A percentile compares a stretch with the other conserved stretches of the same genome.
Conservation (phyloP, 2,888 invertebrate genomes). For the Zygogramma bicolorata region DNA sequence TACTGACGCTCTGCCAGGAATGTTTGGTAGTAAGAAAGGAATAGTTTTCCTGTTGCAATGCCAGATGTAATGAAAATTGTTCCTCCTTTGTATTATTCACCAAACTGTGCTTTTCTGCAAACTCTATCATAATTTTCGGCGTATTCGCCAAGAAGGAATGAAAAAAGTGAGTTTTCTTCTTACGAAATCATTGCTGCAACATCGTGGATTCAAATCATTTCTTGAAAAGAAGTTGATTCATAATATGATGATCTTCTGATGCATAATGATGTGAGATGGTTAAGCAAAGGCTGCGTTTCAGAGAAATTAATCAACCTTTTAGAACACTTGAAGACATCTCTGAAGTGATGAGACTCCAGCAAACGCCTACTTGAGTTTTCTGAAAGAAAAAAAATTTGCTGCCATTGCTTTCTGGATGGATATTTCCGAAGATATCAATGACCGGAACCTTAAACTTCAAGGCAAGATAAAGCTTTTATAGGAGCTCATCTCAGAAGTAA, state of each 20-base stretch:
- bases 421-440: constrained; percentile 16
- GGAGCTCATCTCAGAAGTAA: constrained; percentile 20
- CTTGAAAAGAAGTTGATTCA: constrained; percentile 4
- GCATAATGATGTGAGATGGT: constrained; percentile 18
- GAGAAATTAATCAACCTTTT: constrained; percentile 8
- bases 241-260: constrained; percentile 19
- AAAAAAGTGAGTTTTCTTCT: constrained; percentile 16
- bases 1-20: constrained; percentile 9
- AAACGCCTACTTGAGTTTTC: constrained; percentile 3
- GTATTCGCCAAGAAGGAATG: constrained; percentile 7
- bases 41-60: constrained; percentile 9
- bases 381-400: constrained; percentile 4
- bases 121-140: background rate
- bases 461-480: constrained; percentile 18
- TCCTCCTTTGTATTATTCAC: background rate
- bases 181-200: constrained; percentile 9
- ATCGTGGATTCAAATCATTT: constrained; percentile 16
- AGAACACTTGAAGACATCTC: constrained; percentile 21
- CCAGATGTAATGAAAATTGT: constrained; percentile 13
- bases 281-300: constrained; percentile 16
- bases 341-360: constrained; percentile 6
- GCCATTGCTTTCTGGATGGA: constrained; percentile 11
- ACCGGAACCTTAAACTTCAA: constrained; percentile 20
- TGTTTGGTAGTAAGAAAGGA: background rate
- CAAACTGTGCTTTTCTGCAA: background rate